A percentile compares a stretch with the other conserved stretches of the same genome.
These are phyloP conservation scores for Sebastes minor DNA, from an alignment of 2,797 vertebrate species.

Conservation along the genomic window DNA sequence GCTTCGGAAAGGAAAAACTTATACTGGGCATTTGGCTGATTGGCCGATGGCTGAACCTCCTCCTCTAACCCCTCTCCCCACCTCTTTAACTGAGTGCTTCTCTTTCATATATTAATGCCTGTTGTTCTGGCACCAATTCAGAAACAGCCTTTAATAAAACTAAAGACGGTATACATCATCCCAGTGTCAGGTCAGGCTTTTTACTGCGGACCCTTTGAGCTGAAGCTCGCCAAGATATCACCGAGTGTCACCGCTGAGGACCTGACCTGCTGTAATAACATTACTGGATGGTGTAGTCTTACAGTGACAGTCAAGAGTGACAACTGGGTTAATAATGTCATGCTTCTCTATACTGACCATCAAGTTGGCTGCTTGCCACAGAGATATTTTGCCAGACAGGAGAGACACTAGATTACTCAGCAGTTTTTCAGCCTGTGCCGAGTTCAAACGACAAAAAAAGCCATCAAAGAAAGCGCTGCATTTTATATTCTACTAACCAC, in stretches of 20 bases:
- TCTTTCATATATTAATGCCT: constrained; percentile 54
- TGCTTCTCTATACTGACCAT: constrained; percentile 1
- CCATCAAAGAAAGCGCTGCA: neutral
- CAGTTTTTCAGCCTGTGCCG: neutral
- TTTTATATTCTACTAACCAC: neutral
- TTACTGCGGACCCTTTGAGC: constrained; percentile 7
- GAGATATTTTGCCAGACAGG: neutral
- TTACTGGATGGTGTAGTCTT: constrained; percentile 27
- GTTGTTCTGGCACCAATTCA: constrained; percentile 51
- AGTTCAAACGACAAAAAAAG: neutral
- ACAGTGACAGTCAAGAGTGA: constrained; percentile 28
- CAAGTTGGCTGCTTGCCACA: constrained; percentile 23
- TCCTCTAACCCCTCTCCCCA: neutral
- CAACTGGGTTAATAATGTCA: constrained; percentile 33
- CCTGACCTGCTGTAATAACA: constrained; percentile 44
- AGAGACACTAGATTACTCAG: neutral
- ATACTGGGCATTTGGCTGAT: neutral
- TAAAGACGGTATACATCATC: constrained; percentile 22
- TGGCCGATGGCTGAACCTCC: neutral
- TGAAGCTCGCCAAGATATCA: constrained; percentile 20
- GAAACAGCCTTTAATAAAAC: constrained; percentile 17
- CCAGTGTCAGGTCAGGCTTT: constrained; percentile 27
- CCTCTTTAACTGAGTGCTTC: constrained; percentile 29
- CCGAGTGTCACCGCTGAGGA: constrained; percentile 9
- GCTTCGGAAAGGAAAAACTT: neutral